Evolutionary conservation across 2,797 vertebrate species (phyloP).

Genomic region (Myotis daubentonii): DNA sequence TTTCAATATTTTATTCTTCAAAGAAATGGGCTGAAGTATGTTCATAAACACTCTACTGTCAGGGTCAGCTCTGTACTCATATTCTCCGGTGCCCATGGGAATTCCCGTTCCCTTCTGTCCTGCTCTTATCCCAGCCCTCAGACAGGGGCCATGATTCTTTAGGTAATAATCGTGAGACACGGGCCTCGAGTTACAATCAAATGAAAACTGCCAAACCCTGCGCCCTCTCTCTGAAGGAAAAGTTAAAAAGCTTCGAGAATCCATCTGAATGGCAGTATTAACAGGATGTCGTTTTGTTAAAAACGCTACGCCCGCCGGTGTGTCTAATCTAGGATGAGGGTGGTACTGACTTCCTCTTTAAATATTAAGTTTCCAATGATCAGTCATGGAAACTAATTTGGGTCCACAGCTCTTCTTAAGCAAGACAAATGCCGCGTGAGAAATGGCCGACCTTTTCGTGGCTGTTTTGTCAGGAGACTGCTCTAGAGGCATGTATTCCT

Average conservation of each 20-base stretch:
- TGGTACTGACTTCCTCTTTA: slow-evolving; percentile 52
- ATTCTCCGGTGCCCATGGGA: slow-evolving; percentile 34
- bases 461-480: slow-evolving; percentile 79
- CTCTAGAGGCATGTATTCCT: slow-evolving; percentile 70
- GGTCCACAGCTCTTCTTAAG: slow-evolving; percentile 65
- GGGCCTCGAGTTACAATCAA: slow-evolving; percentile 79
- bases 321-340: slow-evolving; percentile 57
- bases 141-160: slow-evolving; percentile 76
- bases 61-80: not conserved
- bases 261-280: slow-evolving; percentile 63
- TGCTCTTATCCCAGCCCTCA: slow-evolving; percentile 73
- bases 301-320: not conserved
- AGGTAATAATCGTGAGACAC: slow-evolving; percentile 77
- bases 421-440: slow-evolving; percentile 77
- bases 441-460: slow-evolving; percentile 76
- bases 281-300: slow-evolving; percentile 55
- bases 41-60: not conserved
- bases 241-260: slow-evolving; percentile 70
- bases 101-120: slow-evolving; percentile 47
- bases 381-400: slow-evolving; percentile 76
- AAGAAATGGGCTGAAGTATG: not conserved
- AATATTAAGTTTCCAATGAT: slow-evolving; percentile 76
- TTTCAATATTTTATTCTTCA: slow-evolving; percentile 36
- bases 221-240: slow-evolving; percentile 84
- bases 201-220: slow-evolving; percentile 71